These are phyloP conservation scores for Shargacucullia verbasci DNA, from an alignment of 2,888 invertebrate genomes.

Conservation along the genomic window DNA sequence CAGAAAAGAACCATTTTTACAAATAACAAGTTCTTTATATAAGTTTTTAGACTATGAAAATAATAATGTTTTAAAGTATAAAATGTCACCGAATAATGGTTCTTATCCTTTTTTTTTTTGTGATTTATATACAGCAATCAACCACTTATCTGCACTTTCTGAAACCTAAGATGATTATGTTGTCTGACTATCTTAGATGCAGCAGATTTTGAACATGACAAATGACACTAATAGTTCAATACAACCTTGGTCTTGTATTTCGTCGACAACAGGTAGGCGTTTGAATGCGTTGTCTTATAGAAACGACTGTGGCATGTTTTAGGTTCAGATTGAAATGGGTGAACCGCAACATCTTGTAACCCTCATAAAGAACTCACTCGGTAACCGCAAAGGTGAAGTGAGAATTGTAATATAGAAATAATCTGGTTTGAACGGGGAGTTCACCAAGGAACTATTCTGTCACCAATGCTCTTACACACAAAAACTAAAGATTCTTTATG, in stretches of 20 bases:
- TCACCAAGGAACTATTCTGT: slow-evolving; percentile 19
- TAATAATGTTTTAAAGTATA: no score
- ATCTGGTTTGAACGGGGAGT: slow-evolving; percentile 11
- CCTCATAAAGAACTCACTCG: slow-evolving; percentile 43
- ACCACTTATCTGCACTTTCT: no score
- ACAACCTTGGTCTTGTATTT: slow-evolving; percentile 24
- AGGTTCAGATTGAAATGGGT: slow-evolving; percentile 39
- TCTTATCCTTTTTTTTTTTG: no score
- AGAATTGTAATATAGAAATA: slow-evolving; percentile 21
- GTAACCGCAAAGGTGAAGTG: slow-evolving; percentile 24
- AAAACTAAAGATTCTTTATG: no score
- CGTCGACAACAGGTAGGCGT: slow-evolving; percentile 33
- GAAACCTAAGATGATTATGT: no score
- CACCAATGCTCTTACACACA: background rate
- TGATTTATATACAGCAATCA: no score
- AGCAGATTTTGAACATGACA: no score
- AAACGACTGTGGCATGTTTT: slow-evolving; percentile 25
- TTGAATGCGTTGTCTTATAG: slow-evolving; percentile 38
- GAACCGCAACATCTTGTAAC: slow-evolving; percentile 45
- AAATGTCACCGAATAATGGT: no score
- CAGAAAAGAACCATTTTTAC: no score
- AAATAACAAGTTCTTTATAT: no score
- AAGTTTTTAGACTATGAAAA: no score
- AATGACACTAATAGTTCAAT: slow-evolving; percentile 12
- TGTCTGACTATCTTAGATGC: no score